A percentile compares a stretch with the other conserved stretches of the same genome.
These are phyloP conservation scores for Hemicentrotus pulcherrimus DNA, from an alignment of 35 echinoderm and acorn worm genomes.

Conservation along the genomic window DNA sequence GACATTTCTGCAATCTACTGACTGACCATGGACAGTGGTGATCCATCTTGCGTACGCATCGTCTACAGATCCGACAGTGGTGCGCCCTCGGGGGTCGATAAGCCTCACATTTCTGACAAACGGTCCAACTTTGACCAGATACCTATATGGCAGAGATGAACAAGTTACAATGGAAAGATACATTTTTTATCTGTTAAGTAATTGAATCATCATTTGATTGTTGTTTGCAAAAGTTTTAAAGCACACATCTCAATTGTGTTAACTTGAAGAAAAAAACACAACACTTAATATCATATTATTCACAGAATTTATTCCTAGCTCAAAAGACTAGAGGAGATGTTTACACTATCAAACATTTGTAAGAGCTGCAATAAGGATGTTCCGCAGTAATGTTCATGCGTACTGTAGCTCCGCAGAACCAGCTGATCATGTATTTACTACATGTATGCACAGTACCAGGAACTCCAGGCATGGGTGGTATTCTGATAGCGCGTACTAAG, in stretches of 20 bases:
- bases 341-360: too few species aligned
- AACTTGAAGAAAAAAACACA: background rate
- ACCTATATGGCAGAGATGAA: background rate
- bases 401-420: too few species aligned
- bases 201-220: background rate
- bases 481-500: too few species aligned
- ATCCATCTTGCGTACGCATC: constrained; percentile 97
- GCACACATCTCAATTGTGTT: background rate
- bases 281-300: background rate
- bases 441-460: too few species aligned
- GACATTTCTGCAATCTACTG: too few species aligned
- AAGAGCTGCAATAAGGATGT: too few species aligned
- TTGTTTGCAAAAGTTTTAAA: background rate
- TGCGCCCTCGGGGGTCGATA: constrained; percentile 95
- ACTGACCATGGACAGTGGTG: constrained; percentile 98
- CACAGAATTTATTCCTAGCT: background rate
- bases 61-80: constrained; percentile 86
- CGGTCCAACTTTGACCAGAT: constrained; percentile 81
- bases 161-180: background rate
- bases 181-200: background rate
- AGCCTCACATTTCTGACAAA: constrained; percentile 92
- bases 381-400: too few species aligned
- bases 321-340: background rate
- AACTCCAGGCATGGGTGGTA: too few species aligned
- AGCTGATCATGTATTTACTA: too few species aligned